Conservation (phyloP, 2,888 invertebrate species). For the Thymelicus sylvestris region DNA sequence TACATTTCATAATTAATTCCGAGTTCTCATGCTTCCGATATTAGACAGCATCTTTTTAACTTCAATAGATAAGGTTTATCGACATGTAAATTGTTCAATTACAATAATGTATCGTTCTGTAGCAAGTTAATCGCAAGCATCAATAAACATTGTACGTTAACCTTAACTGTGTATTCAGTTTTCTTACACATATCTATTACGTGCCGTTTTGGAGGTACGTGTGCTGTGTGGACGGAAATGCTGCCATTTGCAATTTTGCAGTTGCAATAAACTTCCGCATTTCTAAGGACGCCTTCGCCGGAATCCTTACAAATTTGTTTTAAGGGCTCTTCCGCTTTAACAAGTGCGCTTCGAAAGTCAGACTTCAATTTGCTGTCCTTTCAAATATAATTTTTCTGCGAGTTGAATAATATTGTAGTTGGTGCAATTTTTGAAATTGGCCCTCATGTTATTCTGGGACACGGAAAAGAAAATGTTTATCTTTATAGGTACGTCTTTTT, state of each 20-base stretch:
- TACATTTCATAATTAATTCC: neutral
- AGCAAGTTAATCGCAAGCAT: neutral
- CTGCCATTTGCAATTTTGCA: conserved; percentile 1
- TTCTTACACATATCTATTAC: neutral
- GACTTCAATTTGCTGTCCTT: neutral
- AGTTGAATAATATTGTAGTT: too few species aligned
- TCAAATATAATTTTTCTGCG: too few species aligned
- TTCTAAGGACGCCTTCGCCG: conserved; percentile 3
- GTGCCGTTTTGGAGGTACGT: neutral
- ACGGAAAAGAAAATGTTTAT: too few species aligned
- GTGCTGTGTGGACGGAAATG: conserved; percentile 5
- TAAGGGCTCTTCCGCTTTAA: conserved; percentile 19
- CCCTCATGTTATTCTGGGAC: too few species aligned
- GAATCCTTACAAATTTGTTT: conserved; percentile 15
- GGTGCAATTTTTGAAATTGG: too few species aligned
- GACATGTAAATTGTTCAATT: neutral
- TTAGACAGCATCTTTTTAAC: too few species aligned
- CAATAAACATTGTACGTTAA: too few species aligned
- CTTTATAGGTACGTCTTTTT: too few species aligned
- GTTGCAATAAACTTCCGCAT: conserved; percentile 7
- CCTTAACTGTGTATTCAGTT: too few species aligned
- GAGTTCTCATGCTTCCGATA: neutral
- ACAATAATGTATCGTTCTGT: neutral
- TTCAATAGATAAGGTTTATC: too few species aligned
- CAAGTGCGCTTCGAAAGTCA: conserved; percentile 5